A percentile compares a stretch with the other conserved stretches of the same genome.
Evolutionary conservation across 2,888 invertebrate genomes (phyloP).

Genomic region (Encarsia formosa): DNA sequence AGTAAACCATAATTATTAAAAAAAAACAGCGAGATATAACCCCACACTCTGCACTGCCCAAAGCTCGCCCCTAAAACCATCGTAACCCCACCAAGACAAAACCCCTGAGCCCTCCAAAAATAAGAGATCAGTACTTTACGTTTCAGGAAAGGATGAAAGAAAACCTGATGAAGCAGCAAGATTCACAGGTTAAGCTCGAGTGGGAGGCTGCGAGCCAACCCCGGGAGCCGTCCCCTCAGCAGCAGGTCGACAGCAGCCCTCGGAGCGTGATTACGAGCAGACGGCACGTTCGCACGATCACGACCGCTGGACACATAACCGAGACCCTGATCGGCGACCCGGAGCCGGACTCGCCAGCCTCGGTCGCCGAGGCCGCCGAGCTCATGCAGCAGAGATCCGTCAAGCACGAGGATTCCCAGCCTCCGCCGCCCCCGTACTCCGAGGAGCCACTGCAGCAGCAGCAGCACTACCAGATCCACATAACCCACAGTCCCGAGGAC

Average conservation of each 20-base stretch:
- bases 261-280: constrained; percentile 57
- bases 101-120: constrained; percentile 4
- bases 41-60: too few relatives aligned
- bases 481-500: constrained; percentile 38
- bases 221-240: constrained; percentile 4
- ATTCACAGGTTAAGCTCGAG: constrained; percentile 44
- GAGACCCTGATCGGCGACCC: constrained; percentile 39
- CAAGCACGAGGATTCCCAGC: constrained; percentile 33
- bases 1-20: too few relatives aligned
- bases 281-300: constrained; percentile 59
- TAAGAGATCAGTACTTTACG: constrained; percentile 11
- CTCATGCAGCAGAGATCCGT: constrained; percentile 26
- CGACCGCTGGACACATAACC: constrained; percentile 60
- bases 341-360: constrained; percentile 36
- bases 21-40: too few relatives aligned
- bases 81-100: too few relatives aligned
- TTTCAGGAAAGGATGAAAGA: constrained; percentile 48
- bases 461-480: constrained; percentile 44
- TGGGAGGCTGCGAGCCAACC: constrained; percentile 44
- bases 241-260: constrained; percentile 36
- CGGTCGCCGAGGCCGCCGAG: constrained; percentile 36
- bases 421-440: constrained; percentile 33
- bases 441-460: constrained; percentile 31
- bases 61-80: too few relatives aligned
- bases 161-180: constrained; percentile 42